Conservation (phyloP, 1,140 invertebrate species). For the Scaptomyza hsui region DNA sequence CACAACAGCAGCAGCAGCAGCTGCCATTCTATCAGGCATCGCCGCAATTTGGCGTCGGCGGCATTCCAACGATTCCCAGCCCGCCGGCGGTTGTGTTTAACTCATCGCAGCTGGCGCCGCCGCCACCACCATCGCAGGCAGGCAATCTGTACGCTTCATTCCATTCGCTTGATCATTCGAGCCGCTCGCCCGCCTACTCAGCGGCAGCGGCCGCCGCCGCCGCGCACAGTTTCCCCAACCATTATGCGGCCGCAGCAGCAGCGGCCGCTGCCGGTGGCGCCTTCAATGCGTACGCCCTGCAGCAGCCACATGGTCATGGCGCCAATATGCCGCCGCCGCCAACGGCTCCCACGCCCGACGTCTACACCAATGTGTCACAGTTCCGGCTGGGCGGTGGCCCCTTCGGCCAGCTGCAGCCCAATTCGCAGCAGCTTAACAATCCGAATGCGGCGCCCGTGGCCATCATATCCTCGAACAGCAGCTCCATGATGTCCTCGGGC, state of each 20-base stretch:
- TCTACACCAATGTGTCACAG: conserved; percentile 91
- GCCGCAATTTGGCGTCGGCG: conserved; percentile 88
- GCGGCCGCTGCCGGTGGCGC: conserved; percentile 85
- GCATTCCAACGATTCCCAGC: conserved; percentile 92
- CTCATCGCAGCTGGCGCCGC: conserved; percentile 88
- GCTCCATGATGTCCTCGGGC: conserved; percentile 93
- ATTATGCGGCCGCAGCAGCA: conserved; percentile 68
- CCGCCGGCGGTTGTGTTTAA: conserved; percentile 92
- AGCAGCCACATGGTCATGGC: conserved; percentile 69
- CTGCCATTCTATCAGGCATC: conserved; percentile 83
- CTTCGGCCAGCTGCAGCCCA: conserved; percentile 85
- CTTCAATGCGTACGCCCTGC: conserved; percentile 86
- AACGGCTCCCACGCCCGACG: conserved; percentile 88
- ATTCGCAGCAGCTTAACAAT: conserved; percentile 90
- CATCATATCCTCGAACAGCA: conserved; percentile 92
- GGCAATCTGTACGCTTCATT: conserved; percentile 91
- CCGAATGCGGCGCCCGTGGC: conserved; percentile 88
- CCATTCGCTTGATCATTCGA: conserved; percentile 85
- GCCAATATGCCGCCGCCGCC: conserved; percentile 86
- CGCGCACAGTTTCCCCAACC: conserved; percentile 86
- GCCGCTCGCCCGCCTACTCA: conserved; percentile 70
- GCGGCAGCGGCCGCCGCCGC: conserved; percentile 62
- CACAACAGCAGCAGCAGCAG: conserved; percentile 70
- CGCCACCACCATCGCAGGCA: conserved; percentile 88
- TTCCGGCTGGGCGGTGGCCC: conserved; percentile 89